These are phyloP conservation scores for Sinelater perroti DNA, from an alignment of 2,888 invertebrate species.

Conservation along the genomic window DNA sequence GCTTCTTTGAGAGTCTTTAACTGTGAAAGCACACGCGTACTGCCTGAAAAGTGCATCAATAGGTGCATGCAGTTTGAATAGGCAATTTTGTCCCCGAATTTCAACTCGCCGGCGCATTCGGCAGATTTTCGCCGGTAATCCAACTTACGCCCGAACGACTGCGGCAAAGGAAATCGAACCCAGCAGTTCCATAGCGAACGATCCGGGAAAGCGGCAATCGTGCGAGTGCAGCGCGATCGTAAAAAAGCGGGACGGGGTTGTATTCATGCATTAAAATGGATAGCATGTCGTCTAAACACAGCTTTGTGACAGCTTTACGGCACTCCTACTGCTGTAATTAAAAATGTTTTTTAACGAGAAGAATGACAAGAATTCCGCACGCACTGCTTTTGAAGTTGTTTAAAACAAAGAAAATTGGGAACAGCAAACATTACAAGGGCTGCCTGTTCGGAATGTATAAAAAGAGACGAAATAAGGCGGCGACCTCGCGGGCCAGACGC, in stretches of 20 bases:
- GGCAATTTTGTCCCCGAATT: too few relatives aligned
- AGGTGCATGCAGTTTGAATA: too few relatives aligned
- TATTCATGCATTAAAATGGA: conserved; percentile 38
- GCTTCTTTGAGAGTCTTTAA: too few relatives aligned
- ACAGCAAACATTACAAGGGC: conserved; percentile 33
- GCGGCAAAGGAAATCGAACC: too few relatives aligned
- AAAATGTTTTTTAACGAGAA: conserved; percentile 40
- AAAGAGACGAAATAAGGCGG: conserved; percentile 27
- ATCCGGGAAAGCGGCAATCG: conserved; percentile 13
- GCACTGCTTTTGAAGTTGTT: conserved; percentile 40
- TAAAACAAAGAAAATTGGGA: conserved; percentile 38
- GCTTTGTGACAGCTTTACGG: conserved; percentile 40
- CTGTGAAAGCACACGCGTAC: too few relatives aligned
- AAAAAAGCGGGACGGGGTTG: conserved; percentile 33
- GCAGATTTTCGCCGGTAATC: too few relatives aligned
- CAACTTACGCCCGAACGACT: too few relatives aligned
- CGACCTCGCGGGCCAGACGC: conserved; percentile 1
- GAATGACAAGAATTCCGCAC: conserved; percentile 39
- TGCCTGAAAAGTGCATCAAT: too few relatives aligned
- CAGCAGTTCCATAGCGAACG: neutral
- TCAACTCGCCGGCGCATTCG: too few relatives aligned
- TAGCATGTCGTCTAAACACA: conserved; percentile 39
- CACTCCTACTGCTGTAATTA: conserved; percentile 40
- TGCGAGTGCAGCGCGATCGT: conserved; percentile 26
- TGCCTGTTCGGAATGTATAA: conserved; percentile 36